Percentiles rank a stretch among this genome's conserved stretches.
Evolutionary conservation across 2,113 vertebrate genomes (phyloP).

Genomic region (Ptilonorhynchus violaceus): DNA sequence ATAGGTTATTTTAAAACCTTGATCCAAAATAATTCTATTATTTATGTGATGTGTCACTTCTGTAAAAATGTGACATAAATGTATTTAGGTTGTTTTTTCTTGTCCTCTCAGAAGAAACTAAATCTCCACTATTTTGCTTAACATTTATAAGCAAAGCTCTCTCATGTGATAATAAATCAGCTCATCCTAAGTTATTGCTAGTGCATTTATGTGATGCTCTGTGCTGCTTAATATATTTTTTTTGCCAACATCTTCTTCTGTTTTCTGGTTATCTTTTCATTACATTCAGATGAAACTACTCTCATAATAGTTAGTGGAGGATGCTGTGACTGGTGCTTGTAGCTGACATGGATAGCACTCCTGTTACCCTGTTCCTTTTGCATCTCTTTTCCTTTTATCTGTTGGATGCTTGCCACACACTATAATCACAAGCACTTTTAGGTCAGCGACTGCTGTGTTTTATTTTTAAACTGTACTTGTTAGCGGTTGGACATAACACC

Average conservation of each 20-base stretch:
- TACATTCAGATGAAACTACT: neutral
- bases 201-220: neutral
- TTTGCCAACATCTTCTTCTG: neutral
- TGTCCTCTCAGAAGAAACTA: neutral
- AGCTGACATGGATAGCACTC: neutral
- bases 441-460: constrained; percentile 37
- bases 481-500: neutral
- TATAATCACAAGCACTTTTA: constrained; percentile 30
- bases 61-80: constrained; percentile 9
- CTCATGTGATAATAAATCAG: constrained; percentile 17
- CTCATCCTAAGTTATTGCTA: neutral
- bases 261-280: neutral
- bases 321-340: neutral
- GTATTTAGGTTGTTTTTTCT: neutral
- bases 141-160: neutral
- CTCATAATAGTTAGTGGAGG: neutral
- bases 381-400: constrained; percentile 17
- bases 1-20: constrained; percentile 7
- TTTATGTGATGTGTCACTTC: constrained; percentile 1
- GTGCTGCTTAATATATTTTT: neutral
- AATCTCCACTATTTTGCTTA: neutral
- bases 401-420: constrained; percentile 4
- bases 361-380: neutral
- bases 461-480: constrained; percentile 34
- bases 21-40: neutral